phyloP scores from a whole-genome alignment of 2,797 vertebrate genomes.

The Eulemur rubriventer region DNA sequence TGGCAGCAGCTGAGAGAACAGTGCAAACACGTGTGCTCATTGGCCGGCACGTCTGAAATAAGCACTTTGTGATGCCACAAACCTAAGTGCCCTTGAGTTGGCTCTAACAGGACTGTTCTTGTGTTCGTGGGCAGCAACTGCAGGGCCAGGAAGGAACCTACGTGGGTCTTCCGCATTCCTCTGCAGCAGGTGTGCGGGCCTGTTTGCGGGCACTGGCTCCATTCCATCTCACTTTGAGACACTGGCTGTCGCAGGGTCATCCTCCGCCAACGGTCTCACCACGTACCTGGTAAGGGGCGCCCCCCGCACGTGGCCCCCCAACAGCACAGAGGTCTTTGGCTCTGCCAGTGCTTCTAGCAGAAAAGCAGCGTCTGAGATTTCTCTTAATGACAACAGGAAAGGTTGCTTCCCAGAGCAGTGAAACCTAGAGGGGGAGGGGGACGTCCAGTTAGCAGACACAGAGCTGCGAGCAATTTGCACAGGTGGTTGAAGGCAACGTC shows the following conservation, averaged over 20 bases:
- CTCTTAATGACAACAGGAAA: neutral
- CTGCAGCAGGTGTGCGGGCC: neutral
- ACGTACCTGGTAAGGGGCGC: fast-evolving
- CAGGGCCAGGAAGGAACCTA: neutral
- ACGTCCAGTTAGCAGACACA: neutral
- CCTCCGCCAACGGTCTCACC: neutral
- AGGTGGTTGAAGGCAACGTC: neutral
- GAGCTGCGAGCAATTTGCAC: neutral
- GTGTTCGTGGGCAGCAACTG: neutral
- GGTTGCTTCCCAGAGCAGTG: neutral
- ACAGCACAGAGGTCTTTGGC: fast-evolving
- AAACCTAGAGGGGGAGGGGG: neutral
- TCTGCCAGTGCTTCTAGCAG: neutral
- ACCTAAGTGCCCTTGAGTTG: neutral
- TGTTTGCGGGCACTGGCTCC: neutral
- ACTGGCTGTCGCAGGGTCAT: neutral
- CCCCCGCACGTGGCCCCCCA: neutral
- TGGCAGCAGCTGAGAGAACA: neutral
- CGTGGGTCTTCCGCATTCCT: neutral
- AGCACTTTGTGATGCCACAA: neutral
- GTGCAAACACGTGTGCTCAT: neutral
- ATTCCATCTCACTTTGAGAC: neutral
- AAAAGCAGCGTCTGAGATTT: constrained; percentile 17
- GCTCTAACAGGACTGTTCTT: neutral
- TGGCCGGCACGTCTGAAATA: neutral